Base-by-base conservation (phyloP, 35 echinoderm and acorn worm genomes). In the Heliocidaris erythrogramma region DNA sequence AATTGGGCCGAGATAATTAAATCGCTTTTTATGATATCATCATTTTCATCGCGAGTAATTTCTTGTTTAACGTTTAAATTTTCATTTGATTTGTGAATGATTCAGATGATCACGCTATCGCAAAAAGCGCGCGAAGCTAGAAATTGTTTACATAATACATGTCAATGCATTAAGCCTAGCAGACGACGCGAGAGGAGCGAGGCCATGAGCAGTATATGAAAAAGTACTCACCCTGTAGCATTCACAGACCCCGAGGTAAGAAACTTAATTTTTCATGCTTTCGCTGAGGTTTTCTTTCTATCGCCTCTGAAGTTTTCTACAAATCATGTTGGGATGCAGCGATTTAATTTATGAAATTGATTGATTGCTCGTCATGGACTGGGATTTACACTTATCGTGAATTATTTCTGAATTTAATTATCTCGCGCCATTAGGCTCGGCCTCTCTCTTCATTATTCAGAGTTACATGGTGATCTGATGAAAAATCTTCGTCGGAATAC, bases 1-100 rank as follows among this genome's bases (percentile, higher is more conserved):
- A 89, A 89, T 89, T 48, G 31, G 87, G 87, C 87, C 32, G 87
- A 89, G 87, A 89, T 89, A 89, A 89, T 89, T 89, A 89, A 89
- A 89, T 89, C 87, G 18, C 12, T 89, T 89, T 78, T 42, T 32
- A 48, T 89, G 31, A 30, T 48, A 89, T 89, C 87, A 89, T 89
- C 87, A 48, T 47, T 89, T 47, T 89, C 87, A 89, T 89, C 31
- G 47, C 87, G 29, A 18, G 31, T 89, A 47, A 89, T 89, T 89
- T 32, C 87, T 89, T 89, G 87, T 89, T 89, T 89, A 89, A 89
- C 87, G 87, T 89, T 89, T 89, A 89, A 89, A 89, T 31, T 89
- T 89, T 89, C 87, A 89, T 89, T 89, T 48, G 31, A 89, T 48
- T 48, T 27, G 47, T 89, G 87, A 89, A 89, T 89, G 31, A 89